Percentiles rank a stretch among this genome's conserved stretches.
Conservation (phyloP, 1,140 invertebrate species). For the Lanistes nyassanus region DNA sequence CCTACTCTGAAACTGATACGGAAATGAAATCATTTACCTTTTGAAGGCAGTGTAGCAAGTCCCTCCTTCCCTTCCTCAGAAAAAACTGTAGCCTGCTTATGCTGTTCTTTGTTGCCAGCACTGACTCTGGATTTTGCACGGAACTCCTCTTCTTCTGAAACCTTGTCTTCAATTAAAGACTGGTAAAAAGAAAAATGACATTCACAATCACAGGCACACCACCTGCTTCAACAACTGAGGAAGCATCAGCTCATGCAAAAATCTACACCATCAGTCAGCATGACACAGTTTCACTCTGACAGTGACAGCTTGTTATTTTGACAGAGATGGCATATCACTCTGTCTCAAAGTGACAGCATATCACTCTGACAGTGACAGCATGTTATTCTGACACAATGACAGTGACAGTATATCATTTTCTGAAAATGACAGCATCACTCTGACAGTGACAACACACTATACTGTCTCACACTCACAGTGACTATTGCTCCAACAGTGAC, state of each 20-base stretch:
- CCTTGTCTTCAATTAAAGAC: constrained; percentile 55
- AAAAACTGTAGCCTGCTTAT: background rate
- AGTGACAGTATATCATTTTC: too few relatives aligned
- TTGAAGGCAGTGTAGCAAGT: background rate
- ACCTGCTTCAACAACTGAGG: background rate
- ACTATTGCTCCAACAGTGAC: too few relatives aligned
- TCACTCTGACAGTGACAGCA: too few relatives aligned
- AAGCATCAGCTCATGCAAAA: background rate
- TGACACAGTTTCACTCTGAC: too few relatives aligned
- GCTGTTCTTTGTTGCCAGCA: constrained; percentile 63
- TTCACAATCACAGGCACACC: background rate
- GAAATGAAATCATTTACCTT: constrained; percentile 1
- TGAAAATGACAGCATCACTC: too few relatives aligned
- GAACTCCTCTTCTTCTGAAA: constrained; percentile 70
- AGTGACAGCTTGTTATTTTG: too few relatives aligned
- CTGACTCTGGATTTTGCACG: constrained; percentile 68
- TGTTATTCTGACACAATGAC: too few relatives aligned
- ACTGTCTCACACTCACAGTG: too few relatives aligned
- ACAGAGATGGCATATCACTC: too few relatives aligned
- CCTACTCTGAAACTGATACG: too few relatives aligned
- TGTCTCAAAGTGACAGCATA: too few relatives aligned
- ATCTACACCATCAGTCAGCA: background rate
- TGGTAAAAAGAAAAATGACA: background rate
- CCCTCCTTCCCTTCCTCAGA: background rate
- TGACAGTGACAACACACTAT: too few relatives aligned